Base-by-base conservation (phyloP, 2,888 invertebrate species). In the Mesopsocus fuscifrons region DNA sequence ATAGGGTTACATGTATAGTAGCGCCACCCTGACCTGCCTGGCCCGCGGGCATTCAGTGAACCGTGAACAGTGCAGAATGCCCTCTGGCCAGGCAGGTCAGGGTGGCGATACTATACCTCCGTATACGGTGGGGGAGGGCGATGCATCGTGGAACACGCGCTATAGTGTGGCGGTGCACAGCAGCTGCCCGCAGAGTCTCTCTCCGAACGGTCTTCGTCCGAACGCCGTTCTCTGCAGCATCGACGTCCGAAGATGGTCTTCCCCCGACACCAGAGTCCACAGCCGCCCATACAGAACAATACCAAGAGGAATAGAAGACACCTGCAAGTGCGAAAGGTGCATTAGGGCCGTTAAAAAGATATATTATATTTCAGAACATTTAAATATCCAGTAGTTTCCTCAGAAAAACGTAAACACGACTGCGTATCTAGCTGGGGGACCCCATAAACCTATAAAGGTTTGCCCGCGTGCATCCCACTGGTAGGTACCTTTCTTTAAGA, bases 71-170 rank as follows among this genome's bases (percentile, higher is more conserved):
- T n/a, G n/a, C n/a, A n/a, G n/a, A n/a, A n/a, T n/a, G n/a, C n/a
- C n/a, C n/a, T n/a, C n/a, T n/a, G n/a, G n/a, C n/a, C n/a, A n/a
- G n/a, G n/a, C n/a, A n/a, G n/a, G n/a, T n/a, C n/a, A n/a, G n/a
- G n/a, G n/a, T n/a, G n/a, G n/a, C n/a, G n/a, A n/a, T n/a, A n/a
- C n/a, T n/a, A n/a, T n/a, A 83, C 84, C 73, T 84, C 84, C 47
- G 80, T 77, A 61, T 85, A 85, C 1, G 84, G 84, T 16, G 83
- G 83, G 21, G 84, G 84, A 2, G 77, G 74, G 57, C 79, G 81
- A 54, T 81, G 79, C 57, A 84, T 79, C 45, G 83, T 83, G 46
- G 77, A 77, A 55, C 84, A 84, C 55, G 83, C 74, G 57, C 81
- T 81, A 59, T 84, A 85, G 52, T 81, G 78, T 1, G 84, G 84